A percentile compares a stretch with the other conserved stretches of the same genome.
These are phyloP conservation scores for Troglohyphantes excavatus DNA, from an alignment of 2,888 invertebrate species.

Conservation along the genomic window DNA sequence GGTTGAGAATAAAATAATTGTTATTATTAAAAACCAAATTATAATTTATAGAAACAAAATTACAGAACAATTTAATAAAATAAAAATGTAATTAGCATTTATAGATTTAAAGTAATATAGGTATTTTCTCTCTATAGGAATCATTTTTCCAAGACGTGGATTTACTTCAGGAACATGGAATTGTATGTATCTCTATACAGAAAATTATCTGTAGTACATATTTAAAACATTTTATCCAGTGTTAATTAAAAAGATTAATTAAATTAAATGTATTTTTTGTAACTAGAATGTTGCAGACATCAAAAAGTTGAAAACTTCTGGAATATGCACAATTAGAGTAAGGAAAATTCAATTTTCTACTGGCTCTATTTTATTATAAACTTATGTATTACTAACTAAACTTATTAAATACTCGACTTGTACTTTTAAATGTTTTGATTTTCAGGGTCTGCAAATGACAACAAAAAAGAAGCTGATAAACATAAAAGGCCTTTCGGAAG, in stretches of 20 bases:
- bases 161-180: constrained; percentile 85
- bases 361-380: neutral
- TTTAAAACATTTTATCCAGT: too few relatives aligned
- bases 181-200: constrained; percentile 83
- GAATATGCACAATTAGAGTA: constrained; percentile 89
- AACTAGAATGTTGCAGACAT: constrained; percentile 87
- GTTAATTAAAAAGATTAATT: too few relatives aligned
- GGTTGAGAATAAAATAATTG: too few relatives aligned
- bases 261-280: neutral
- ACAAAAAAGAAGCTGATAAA: constrained; percentile 88
- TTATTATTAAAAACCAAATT: too few relatives aligned
- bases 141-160: constrained; percentile 90
- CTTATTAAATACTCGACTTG: neutral
- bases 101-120: too few relatives aligned
- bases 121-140: constrained; percentile 85
- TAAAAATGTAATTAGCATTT: too few relatives aligned
- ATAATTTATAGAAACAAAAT: too few relatives aligned
- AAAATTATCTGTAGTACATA: neutral
- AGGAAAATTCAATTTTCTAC: constrained; percentile 11
- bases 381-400: neutral
- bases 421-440: neutral
- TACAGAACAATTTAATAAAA: too few relatives aligned
- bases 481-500: constrained; percentile 90
- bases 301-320: constrained; percentile 88
- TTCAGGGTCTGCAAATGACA: constrained; percentile 89